These are phyloP conservation scores for Eurytoma californica DNA, from an alignment of 2,888 invertebrate species.

Conservation along the genomic window DNA sequence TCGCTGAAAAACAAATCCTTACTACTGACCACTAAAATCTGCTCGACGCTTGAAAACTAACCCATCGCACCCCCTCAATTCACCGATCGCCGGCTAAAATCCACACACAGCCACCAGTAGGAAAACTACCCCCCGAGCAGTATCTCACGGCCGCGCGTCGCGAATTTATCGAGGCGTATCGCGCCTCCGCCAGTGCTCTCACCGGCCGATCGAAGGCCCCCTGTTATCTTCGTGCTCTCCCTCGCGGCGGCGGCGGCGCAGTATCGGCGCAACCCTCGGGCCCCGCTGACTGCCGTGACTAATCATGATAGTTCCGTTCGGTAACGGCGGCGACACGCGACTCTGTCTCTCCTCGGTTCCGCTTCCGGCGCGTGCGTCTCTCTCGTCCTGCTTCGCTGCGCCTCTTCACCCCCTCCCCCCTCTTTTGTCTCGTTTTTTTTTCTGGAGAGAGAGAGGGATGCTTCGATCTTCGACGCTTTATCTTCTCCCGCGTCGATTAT, in stretches of 20 bases:
- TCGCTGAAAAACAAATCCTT: no score
- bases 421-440: conserved; percentile 16
- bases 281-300: conserved; percentile 70
- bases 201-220: conserved; percentile 49
- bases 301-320: conserved; percentile 75
- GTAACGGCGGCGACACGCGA: conserved; percentile 70
- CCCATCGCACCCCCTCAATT: no score
- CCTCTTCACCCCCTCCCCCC: conserved; percentile 33
- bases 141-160: conserved; percentile 9
- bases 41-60: no score
- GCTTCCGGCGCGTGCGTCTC: conserved; percentile 57
- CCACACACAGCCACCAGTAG: no score
- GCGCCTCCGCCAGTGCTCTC: conserved; percentile 18
- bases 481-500: conserved; percentile 6
- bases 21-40: no score
- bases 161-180: conserved; percentile 39
- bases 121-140: no score
- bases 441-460: not conserved
- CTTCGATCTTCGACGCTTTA: not conserved
- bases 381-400: conserved; percentile 19
- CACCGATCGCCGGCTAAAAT: no score
- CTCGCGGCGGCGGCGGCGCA: conserved; percentile 37
- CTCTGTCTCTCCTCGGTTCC: conserved; percentile 60
- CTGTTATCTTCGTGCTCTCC: not conserved
- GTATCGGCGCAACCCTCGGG: not conserved